Conservation (phyloP, 1,140 invertebrate species). For the Laupala kohalensis region DNA sequence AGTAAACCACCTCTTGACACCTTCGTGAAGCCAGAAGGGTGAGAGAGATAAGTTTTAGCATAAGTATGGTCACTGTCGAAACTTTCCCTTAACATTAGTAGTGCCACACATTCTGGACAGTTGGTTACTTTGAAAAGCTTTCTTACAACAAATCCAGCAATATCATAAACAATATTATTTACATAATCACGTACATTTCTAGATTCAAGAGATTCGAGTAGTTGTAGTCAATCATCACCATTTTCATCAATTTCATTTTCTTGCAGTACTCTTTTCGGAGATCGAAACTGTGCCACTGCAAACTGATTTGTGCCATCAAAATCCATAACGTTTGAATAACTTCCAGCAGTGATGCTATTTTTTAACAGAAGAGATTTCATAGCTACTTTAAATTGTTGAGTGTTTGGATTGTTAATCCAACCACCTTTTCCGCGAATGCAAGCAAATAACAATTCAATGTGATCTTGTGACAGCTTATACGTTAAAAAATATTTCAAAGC, state of each 20-base stretch:
- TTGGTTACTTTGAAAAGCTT: not conserved
- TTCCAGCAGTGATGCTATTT: constrained; percentile 13
- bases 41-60: not conserved
- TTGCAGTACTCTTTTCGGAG: constrained; percentile 7
- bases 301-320: not conserved
- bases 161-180: constrained; percentile 7
- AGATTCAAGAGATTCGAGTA: not conserved
- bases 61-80: not conserved
- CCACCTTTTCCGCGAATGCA: constrained; percentile 17
- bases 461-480: constrained; percentile 16
- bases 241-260: not conserved
- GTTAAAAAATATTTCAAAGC: constrained; percentile 2
- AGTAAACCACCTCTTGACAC: constrained; percentile 5
- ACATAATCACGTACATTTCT: not conserved
- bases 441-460: constrained; percentile 17
- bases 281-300: constrained; percentile 12
- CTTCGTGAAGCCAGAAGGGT: not conserved
- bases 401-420: constrained; percentile 19
- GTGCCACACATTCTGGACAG: not conserved
- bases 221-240: not conserved
- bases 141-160: constrained; percentile 2
- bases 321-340: constrained; percentile 15
- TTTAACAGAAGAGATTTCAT: constrained; percentile 12
- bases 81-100: not conserved
- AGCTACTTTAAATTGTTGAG: constrained; percentile 14